Evolutionary conservation across 2,113 vertebrate species (phyloP).

Genomic region (Fukomys damarensis): DNA sequence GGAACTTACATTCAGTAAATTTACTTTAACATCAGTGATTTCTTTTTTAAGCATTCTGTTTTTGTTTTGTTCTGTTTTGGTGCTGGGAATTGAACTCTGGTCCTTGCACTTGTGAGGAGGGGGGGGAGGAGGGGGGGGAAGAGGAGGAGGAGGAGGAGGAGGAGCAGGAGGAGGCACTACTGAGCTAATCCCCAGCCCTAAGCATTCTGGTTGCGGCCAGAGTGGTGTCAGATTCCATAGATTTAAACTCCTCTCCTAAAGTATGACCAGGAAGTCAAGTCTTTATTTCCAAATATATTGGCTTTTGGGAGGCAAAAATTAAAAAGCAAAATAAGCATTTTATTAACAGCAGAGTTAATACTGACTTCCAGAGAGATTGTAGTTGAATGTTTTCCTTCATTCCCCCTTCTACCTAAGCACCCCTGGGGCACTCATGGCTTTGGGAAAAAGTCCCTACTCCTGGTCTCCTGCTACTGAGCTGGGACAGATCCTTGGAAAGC

Average conservation of each 20-base stretch:
- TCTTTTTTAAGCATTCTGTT: neutral
- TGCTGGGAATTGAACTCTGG: too few species aligned
- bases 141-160: too few species aligned
- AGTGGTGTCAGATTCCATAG: neutral
- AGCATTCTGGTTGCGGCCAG: neutral
- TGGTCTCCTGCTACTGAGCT: neutral
- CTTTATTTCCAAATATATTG: constrained; percentile 8
- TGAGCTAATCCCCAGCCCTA: too few species aligned
- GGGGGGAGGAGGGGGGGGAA: too few species aligned
- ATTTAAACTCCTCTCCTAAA: neutral
- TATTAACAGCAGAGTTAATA: neutral
- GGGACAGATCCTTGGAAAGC: neutral
- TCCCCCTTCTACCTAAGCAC: neutral
- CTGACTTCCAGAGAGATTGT: neutral
- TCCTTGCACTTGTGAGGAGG: too few species aligned
- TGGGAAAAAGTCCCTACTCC: neutral
- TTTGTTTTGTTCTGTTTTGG: too few species aligned
- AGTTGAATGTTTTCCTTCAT: neutral
- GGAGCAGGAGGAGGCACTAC: too few species aligned
- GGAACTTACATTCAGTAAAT: neutral
- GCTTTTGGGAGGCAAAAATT: neutral
- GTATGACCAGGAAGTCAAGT: neutral
- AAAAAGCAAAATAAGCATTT: neutral
- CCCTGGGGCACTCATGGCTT: neutral
- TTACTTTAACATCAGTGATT: neutral